A percentile compares a stretch with the other conserved stretches of the same genome.
Conservation (phyloP, 2,888 invertebrate species). For the Caenorhabditis sulstoni region DNA sequence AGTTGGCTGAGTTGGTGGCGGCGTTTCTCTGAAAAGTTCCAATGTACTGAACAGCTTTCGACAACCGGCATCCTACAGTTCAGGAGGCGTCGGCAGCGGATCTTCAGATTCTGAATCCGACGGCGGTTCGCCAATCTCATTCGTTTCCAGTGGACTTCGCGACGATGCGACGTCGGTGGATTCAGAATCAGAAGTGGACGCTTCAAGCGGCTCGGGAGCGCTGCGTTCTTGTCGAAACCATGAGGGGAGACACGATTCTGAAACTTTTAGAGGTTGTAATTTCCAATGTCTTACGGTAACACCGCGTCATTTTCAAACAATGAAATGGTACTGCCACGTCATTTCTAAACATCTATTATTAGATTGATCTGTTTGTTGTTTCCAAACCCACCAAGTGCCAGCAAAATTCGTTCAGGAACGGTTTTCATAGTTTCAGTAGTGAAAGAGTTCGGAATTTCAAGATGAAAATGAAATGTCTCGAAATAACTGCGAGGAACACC, state of each 20-base stretch:
- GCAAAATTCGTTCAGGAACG: conserved; percentile 25
- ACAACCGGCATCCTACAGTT: neutral
- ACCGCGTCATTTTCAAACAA: neutral
- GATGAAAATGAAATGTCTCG: neutral
- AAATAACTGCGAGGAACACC: conserved; percentile 17
- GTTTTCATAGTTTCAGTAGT: neutral
- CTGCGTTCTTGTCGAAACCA: conserved; percentile 60
- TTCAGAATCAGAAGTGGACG: conserved; percentile 8
- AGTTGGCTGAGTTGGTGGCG: neutral
- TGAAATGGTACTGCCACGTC: too few relatives aligned
- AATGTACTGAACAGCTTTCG: neutral
- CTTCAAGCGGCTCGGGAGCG: conserved; percentile 42
- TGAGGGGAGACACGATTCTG: conserved; percentile 60
- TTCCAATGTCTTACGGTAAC: too few relatives aligned
- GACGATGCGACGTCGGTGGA: neutral
- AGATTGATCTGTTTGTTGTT: too few relatives aligned
- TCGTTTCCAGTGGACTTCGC: conserved; percentile 23
- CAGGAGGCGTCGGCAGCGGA: conserved; percentile 7
- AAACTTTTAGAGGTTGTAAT: too few relatives aligned
- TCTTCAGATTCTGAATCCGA: neutral
- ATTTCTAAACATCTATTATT: too few relatives aligned
- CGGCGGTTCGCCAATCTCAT: conserved; percentile 41
- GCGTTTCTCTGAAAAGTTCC: conserved; percentile 2
- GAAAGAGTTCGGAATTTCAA: neutral
- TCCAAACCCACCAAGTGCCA: conserved; percentile 29